phyloP scores from a whole-genome alignment of 2,888 invertebrate species.

The Leistus spinibarbis region DNA sequence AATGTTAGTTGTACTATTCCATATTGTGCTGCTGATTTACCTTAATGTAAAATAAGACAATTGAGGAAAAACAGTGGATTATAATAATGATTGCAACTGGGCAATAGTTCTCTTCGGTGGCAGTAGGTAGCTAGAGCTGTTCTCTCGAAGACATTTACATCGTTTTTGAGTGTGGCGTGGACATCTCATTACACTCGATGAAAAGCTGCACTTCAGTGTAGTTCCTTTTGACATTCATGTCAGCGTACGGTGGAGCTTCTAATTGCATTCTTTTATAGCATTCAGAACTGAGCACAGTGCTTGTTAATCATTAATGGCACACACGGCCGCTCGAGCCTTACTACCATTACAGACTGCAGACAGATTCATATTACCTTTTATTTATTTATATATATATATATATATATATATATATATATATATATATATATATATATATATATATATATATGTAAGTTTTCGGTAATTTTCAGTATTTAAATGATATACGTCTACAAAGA shows the following conservation, averaged over 20 bases:
- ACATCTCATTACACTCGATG: constrained; percentile 6
- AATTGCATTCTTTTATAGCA: constrained; percentile 36
- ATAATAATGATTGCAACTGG: not conserved
- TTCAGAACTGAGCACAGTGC: constrained; percentile 21
- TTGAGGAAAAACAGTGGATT: not conserved
- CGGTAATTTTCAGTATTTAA: no score
- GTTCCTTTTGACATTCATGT: constrained; percentile 14
- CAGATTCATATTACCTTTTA: not conserved
- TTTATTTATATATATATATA: no score
- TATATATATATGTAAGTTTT: no score
- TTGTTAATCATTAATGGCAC: constrained; percentile 35
- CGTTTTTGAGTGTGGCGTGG: not conserved
- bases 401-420: no score
- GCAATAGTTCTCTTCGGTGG: not conserved
- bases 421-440: no score
- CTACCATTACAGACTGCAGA: not conserved
- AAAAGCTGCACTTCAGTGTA: constrained; percentile 16
- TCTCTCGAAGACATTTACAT: not conserved
- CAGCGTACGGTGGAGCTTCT: constrained; percentile 11
- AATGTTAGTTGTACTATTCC: no score
- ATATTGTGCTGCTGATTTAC: no score
- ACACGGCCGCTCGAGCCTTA: not conserved
- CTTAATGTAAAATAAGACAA: no score
- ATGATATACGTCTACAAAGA: no score
- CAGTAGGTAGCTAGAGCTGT: not conserved